Conservation (phyloP, 1,140 invertebrate species). For the Ylistrum balloti region DNA sequence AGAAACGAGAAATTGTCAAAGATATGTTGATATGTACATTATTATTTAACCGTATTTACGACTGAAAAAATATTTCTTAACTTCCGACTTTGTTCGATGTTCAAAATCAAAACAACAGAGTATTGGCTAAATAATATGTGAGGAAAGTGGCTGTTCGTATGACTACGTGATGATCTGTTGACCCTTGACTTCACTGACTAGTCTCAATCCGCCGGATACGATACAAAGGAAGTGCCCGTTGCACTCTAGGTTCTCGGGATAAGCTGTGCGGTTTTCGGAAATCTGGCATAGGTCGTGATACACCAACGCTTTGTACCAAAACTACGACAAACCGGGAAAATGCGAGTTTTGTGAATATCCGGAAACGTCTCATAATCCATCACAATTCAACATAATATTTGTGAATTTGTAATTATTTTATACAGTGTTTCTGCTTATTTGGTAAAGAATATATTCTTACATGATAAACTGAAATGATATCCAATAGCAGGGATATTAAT, state of each 20-base stretch:
- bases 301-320: background rate
- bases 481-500: no score
- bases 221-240: constrained; percentile 1
- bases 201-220: constrained; percentile 26
- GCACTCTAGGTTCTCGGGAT: constrained; percentile 18
- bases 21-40: no score
- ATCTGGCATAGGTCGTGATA: background rate
- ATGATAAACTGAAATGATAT: no score
- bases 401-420: background rate
- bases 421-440: no score
- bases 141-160: background rate
- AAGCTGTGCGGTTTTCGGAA: constrained; percentile 13
- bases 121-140: no score
- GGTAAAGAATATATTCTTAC: no score
- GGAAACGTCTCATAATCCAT: constrained; percentile 7
- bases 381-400: background rate
- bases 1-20: no score
- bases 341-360: background rate
- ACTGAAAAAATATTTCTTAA: no score
- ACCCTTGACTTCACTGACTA: background rate
- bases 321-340: background rate
- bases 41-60: no score
- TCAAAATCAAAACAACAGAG: no score
- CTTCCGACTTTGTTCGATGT: no score
- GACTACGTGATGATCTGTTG: background rate